phyloP scores from a whole-genome alignment of 2,797 vertebrate species.

The Novumbra hubbsi region DNA sequence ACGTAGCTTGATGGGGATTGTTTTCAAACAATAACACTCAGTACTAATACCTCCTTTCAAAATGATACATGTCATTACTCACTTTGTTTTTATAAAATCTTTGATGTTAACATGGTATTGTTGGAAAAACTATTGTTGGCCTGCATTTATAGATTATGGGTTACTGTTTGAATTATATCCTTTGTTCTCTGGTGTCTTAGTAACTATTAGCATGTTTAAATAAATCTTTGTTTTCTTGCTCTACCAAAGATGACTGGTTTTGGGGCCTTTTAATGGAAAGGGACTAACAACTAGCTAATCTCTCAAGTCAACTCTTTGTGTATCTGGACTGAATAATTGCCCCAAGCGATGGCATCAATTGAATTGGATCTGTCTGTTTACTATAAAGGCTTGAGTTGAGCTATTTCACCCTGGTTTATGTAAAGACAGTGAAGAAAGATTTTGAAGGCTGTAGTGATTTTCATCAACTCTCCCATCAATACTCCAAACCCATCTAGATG shows the following conservation, averaged over 20 bases:
- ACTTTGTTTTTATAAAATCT: not conserved
- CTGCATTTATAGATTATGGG: constrained; percentile 15
- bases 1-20: not conserved
- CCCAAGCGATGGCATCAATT: not conserved
- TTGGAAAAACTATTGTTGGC: constrained; percentile 8
- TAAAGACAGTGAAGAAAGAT: constrained; percentile 4
- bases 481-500: constrained; percentile 39
- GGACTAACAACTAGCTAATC: constrained; percentile 12
- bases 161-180: constrained; percentile 21
- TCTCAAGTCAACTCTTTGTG: constrained; percentile 10
- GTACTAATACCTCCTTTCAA: not conserved
- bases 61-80: not conserved
- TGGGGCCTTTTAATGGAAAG: constrained; percentile 23
- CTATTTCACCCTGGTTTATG: not conserved
- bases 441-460: constrained; percentile 3
- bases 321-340: constrained; percentile 23
- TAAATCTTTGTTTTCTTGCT: constrained; percentile 20
- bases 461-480: constrained; percentile 20
- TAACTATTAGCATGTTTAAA: constrained; percentile 15
- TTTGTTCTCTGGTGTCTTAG: constrained; percentile 26
- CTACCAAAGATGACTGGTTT: constrained; percentile 21
- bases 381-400: constrained; percentile 7
- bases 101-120: not conserved
- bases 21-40: too few species aligned
- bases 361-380: not conserved